Conservation (phyloP, 2,888 invertebrate species). For the Monochamus alternatus region DNA sequence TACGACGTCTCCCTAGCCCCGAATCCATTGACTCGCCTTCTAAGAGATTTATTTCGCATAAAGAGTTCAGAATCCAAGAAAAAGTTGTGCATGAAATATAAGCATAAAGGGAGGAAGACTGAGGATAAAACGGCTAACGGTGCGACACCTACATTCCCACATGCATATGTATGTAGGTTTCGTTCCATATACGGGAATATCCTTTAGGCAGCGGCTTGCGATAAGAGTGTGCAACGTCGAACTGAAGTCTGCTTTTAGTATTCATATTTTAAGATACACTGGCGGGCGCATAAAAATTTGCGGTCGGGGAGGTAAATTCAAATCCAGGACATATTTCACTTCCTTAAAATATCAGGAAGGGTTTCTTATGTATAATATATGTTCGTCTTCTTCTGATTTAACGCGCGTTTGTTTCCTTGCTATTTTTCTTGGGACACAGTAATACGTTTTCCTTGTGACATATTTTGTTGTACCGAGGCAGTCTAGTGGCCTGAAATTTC, state of each 20-base stretch:
- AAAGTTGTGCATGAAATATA: neutral
- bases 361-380: neutral
- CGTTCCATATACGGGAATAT: slow-evolving; percentile 25
- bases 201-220: slow-evolving; percentile 23
- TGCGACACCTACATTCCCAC: slow-evolving; percentile 21
- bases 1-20: neutral
- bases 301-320: slow-evolving; percentile 5
- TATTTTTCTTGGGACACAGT: too few relatives aligned
- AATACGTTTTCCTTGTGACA: too few relatives aligned
- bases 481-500: too few relatives aligned
- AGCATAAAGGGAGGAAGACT: neutral
- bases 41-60: slow-evolving; percentile 6
- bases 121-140: slow-evolving; percentile 6
- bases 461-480: too few relatives aligned
- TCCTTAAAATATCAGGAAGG: slow-evolving; percentile 3
- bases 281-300: slow-evolving; percentile 32
- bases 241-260: slow-evolving; percentile 26
- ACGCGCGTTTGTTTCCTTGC: too few relatives aligned
- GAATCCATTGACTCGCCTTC: neutral
- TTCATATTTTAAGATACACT: slow-evolving; percentile 34
- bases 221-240: slow-evolving; percentile 26
- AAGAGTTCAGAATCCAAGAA: neutral
- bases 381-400: neutral
- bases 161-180: slow-evolving; percentile 25
- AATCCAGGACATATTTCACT: slow-evolving; percentile 33